A percentile compares a stretch with the other conserved stretches of the same genome.
Evolutionary conservation across 2,797 vertebrate species (phyloP).

Genomic region (Dryobates pubescens): DNA sequence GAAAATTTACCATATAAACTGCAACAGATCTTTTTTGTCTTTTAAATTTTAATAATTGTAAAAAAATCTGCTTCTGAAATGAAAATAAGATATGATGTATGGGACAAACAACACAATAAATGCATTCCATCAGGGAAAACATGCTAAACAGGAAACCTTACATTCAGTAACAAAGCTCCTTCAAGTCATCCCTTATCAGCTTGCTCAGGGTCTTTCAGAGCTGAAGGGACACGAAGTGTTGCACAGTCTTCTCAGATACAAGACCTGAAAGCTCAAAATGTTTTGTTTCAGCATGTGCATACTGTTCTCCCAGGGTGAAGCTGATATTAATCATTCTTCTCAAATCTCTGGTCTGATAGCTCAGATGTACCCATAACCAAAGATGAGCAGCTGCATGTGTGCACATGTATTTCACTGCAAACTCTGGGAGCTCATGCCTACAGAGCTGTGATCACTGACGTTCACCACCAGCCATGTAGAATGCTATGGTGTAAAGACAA

Average conservation of each 20-base stretch:
- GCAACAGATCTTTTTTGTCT: background rate
- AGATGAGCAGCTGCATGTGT: background rate
- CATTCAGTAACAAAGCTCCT: background rate
- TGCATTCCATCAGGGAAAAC: background rate
- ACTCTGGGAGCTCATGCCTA: background rate
- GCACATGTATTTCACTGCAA: background rate
- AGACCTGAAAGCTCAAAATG: background rate
- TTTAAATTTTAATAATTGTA: background rate
- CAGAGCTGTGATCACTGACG: background rate
- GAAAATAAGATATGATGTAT: background rate
- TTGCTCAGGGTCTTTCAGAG: background rate
- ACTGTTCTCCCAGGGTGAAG: background rate
- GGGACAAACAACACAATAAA: constrained; percentile 13
- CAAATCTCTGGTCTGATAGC: background rate
- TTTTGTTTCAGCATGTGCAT: background rate
- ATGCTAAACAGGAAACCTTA: background rate
- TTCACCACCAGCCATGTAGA: background rate
- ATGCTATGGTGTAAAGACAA: background rate
- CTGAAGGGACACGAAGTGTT: background rate
- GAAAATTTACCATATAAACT: background rate
- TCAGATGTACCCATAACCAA: background rate
- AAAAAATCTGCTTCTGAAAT: background rate
- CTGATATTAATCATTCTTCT: background rate
- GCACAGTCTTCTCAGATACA: background rate
- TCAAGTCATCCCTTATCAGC: background rate